Base-by-base conservation (phyloP, 2,113 vertebrate genomes). In the Triplophysa rosa region DNA sequence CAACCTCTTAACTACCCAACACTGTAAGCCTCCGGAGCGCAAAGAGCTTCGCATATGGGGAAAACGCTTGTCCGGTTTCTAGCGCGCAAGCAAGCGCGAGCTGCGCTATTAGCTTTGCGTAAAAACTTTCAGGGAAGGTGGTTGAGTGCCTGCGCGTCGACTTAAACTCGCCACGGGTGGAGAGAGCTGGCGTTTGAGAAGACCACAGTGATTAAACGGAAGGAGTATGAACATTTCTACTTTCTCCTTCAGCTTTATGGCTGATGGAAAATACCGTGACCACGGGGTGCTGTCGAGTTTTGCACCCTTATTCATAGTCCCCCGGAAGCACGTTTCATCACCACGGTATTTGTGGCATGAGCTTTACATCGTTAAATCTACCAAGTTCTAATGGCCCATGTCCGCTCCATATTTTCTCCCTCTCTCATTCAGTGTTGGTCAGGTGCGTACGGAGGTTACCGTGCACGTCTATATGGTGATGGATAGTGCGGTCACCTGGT, bases 21-120 rank as follows among this genome's bases (percentile, higher is more conserved):
- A 81, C 65, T 24, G 21, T 67, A 78, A 78, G 75, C 83, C 80
- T 79, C 72, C 73, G 68, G 62, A 73, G 54, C 74, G 47, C 78
- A 26, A 8, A 74, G 16, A 77, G 37, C 56, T 54, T 26, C 29
- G 16, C 69, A 75, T 42, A 71, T n/a, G 13, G 66, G 59, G 45
- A 65, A 17, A 42, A 26, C 45, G 40, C 49, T 67, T 2, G 8
- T 61, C 52, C 17, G 14, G 67, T 67, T 70, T 26, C 68, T 37
- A 71, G 17, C 37, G 11, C 66, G 58, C 33, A 37, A 37, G 33
- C 59, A 64, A 72, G 72, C 54, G 37, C 74, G 70, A 82, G 76
- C 80, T 49, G 45, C 2, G 9, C 17, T 65, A 52, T 82, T 71
- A 47, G 52, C 79, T 70, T 74, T 65, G 58, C 1, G 16, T 33